A percentile compares a stretch with the other conserved stretches of the same genome.
These are phyloP conservation scores for Rhyacophila evoluta DNA, from an alignment of 2,888 invertebrate genomes.

Conservation along the genomic window DNA sequence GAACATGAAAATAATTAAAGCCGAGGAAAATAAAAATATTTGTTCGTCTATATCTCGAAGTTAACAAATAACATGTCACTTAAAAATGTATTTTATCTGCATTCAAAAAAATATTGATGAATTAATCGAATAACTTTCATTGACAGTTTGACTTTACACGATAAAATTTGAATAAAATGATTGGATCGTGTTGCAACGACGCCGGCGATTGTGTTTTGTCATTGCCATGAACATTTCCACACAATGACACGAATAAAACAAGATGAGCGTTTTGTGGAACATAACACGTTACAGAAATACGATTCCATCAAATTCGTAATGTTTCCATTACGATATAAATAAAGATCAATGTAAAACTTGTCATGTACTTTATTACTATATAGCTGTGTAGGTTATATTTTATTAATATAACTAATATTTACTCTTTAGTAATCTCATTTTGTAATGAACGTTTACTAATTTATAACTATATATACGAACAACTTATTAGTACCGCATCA, in stretches of 20 bases:
- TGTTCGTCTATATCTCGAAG: not conserved
- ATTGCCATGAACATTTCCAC: conserved; percentile 47
- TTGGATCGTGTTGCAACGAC: conserved; percentile 43
- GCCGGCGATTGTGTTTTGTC: conserved; percentile 50
- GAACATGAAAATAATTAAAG: no score
- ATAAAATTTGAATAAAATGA: conserved; percentile 55
- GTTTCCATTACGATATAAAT: not conserved
- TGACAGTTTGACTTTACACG: conserved; percentile 20
- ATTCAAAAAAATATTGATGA: not conserved
- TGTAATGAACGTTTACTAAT: no score
- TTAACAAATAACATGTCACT: no score
- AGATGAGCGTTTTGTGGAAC: conserved; percentile 36
- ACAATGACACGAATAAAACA: conserved; percentile 51
- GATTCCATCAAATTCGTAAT: not conserved
- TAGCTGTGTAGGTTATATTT: no score
- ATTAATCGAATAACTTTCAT: not conserved
- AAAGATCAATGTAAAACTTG: no score
- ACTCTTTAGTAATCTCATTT: no score
- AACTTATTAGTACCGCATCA: no score
- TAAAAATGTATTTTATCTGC: not conserved
- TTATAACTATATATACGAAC: no score
- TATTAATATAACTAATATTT: no score
- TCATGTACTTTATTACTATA: no score
- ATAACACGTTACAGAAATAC: not conserved
- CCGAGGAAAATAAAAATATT: no score